These are phyloP conservation scores for Enteromius treurensis DNA, from an alignment of 2,797 vertebrate species.

Conservation along the genomic window DNA sequence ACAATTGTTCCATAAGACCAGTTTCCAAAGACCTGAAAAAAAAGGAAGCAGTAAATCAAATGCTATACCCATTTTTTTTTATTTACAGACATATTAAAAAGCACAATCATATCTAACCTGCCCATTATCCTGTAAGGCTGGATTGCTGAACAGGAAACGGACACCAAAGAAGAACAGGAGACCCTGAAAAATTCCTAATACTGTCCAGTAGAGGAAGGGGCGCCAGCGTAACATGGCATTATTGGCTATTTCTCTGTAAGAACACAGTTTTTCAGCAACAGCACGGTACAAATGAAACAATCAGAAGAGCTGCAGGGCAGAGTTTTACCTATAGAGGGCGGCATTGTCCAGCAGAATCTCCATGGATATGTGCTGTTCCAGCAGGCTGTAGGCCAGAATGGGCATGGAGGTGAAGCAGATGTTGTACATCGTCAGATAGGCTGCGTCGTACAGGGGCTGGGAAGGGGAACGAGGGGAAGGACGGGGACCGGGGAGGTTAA, in stretches of 20 bases:
- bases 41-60: conserved; percentile 34
- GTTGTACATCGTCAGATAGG: conserved; percentile 99
- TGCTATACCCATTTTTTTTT: background rate
- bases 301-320: background rate
- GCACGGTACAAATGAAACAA: background rate
- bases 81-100: conserved; percentile 25
- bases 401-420: conserved; percentile 99
- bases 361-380: conserved; percentile 94
- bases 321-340: conserved; percentile 88
- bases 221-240: conserved; percentile 92
- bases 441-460: conserved; percentile 96
- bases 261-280: background rate
- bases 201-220: conserved; percentile 94
- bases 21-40: conserved; percentile 90
- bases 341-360: conserved; percentile 88
- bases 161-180: conserved; percentile 95
- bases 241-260: conserved; percentile 87
- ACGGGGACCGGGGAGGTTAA: conserved; percentile 70
- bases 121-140: conserved; percentile 90
- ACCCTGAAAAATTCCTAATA: conserved; percentile 91
- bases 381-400: conserved; percentile 95
- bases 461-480: conserved; percentile 57
- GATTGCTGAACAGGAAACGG: conserved; percentile 88
- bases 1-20: conserved; percentile 97
- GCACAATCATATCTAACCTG: conserved; percentile 79